Percentiles rank a stretch among this genome's conserved stretches.
Conservation (phyloP, 2,113 vertebrate species). For the Ceuthmochares aereus region DNA sequence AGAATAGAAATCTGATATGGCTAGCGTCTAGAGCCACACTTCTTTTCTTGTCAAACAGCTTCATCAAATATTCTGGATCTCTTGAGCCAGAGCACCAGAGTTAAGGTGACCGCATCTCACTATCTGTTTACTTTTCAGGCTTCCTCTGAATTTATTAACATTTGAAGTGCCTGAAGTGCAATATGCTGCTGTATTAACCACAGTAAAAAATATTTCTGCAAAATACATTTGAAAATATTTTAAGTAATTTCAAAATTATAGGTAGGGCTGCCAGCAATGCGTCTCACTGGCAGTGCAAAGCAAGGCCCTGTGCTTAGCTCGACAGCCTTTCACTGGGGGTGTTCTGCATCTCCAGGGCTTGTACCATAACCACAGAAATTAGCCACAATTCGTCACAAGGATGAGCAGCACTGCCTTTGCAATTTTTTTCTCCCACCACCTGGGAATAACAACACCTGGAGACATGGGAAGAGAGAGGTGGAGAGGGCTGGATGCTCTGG, state of each 20-base stretch:
- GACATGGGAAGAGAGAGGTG: not conserved
- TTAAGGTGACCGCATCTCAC: constrained; percentile 12
- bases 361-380: not conserved
- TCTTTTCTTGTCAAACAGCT: not conserved
- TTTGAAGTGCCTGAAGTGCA: not conserved
- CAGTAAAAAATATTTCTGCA: not conserved
- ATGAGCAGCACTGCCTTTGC: not conserved
- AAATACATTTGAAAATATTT: not conserved
- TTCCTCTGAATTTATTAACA: constrained; percentile 51
- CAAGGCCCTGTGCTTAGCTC: not conserved
- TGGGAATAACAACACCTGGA: not conserved
- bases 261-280: not conserved
- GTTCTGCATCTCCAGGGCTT: not conserved
- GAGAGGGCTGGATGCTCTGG: not conserved
- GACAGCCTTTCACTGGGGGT: not conserved
- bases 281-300: not conserved
- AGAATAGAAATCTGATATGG: not conserved
- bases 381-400: not conserved
- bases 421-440: not conserved
- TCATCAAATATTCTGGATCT: not conserved
- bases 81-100: not conserved
- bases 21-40: not conserved
- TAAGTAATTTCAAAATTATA: not conserved
- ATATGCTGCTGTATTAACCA: not conserved
- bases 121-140: constrained; percentile 38